Evolutionary conservation across 1,140 invertebrate genomes (phyloP).

Genomic region (Aphaenogaster ashmeadi): DNA sequence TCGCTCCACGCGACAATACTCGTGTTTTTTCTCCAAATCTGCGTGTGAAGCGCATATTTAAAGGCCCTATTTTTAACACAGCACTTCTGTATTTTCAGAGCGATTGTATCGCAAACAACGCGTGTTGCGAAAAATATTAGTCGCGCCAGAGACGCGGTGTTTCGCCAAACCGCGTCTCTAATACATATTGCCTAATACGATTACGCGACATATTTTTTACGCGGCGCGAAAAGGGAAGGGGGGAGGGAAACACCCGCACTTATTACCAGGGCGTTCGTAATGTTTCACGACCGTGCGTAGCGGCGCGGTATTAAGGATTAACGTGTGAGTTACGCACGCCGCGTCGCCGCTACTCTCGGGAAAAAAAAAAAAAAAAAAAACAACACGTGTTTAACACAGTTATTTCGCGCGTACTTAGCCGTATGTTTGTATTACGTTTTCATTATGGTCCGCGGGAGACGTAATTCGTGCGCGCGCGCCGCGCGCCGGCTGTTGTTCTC

Average conservation of each 20-base stretch:
- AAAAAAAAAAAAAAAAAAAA: constrained; percentile 18
- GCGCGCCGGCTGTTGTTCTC: constrained; percentile 28
- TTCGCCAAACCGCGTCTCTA: constrained; percentile 10
- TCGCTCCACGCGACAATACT: not conserved
- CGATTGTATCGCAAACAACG: not conserved
- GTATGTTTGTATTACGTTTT: constrained; percentile 58
- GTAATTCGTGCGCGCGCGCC: constrained; percentile 39
- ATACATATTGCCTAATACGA: constrained; percentile 29
- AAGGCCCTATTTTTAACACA: not conserved
- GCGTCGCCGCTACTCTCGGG: constrained; percentile 2
- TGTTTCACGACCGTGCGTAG: constrained; percentile 40
- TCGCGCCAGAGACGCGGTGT: not conserved
- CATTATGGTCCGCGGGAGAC: constrained; percentile 31
- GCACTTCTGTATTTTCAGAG: not conserved
- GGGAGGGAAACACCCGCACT: constrained; percentile 1
- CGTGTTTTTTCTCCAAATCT: not conserved
- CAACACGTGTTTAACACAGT: constrained; percentile 51
- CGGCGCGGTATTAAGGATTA: constrained; percentile 50
- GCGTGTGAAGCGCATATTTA: not conserved
- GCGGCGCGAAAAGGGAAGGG: not conserved
- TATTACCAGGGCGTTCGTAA: constrained; percentile 20
- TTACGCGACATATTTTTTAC: constrained; percentile 47
- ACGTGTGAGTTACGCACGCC: constrained; percentile 44
- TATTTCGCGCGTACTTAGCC: constrained; percentile 56
- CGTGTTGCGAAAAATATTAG: not conserved